phyloP scores from a whole-genome alignment of 2,888 invertebrate species.

The Scaptomyza caliginosa region DNA sequence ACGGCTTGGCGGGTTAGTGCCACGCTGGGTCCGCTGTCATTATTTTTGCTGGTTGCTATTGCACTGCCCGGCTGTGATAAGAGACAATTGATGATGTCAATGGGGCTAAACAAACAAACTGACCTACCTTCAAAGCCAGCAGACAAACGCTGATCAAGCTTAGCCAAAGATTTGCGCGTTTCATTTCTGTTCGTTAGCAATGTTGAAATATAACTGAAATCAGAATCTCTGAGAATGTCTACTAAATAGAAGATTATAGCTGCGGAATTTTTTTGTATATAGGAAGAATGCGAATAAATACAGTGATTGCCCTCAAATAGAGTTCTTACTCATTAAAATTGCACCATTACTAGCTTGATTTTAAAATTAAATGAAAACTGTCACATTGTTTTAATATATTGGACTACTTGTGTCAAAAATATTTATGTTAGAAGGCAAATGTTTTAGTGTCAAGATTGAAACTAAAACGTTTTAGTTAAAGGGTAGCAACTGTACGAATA shows the following conservation, averaged over 20 bases:
- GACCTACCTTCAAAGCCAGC: constrained; percentile 53
- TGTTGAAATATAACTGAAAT: constrained; percentile 50
- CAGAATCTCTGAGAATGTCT: neutral
- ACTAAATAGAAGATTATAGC: constrained; percentile 14
- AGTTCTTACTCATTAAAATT: too few relatives aligned
- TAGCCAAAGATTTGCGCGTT: constrained; percentile 25
- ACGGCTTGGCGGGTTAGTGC: constrained; percentile 50
- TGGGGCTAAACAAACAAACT: constrained; percentile 1
- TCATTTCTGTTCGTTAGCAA: constrained; percentile 44
- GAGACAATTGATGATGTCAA: constrained; percentile 15
- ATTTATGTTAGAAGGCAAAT: too few relatives aligned
- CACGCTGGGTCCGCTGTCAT: constrained; percentile 24
- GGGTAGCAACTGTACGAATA: neutral
- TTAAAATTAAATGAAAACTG: too few relatives aligned
- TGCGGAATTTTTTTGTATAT: constrained; percentile 1
- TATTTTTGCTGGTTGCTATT: neutral
- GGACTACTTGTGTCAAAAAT: too few relatives aligned
- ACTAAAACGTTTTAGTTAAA: neutral
- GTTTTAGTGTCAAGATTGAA: neutral
- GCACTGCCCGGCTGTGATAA: constrained; percentile 27
- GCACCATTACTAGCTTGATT: too few relatives aligned
- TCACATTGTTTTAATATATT: too few relatives aligned
- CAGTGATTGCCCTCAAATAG: neutral
- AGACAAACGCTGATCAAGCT: constrained; percentile 34
- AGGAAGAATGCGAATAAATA: neutral